Evolutionary conservation across 2,888 invertebrate genomes (phyloP).

Genomic region (Ochropleura leucogaster): DNA sequence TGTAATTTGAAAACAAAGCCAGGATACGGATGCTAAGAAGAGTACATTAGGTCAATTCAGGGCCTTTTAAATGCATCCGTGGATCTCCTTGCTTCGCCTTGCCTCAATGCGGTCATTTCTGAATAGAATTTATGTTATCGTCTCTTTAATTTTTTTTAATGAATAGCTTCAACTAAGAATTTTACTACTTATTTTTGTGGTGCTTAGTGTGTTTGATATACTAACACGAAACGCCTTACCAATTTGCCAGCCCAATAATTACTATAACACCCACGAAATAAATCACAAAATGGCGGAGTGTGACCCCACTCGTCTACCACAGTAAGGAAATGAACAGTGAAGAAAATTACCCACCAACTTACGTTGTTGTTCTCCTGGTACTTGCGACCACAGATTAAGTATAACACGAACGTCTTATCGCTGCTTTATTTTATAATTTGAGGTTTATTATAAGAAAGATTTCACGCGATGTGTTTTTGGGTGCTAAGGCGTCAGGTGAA

Average conservation of each 20-base stretch:
- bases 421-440: conserved; percentile 70
- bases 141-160: neutral
- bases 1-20: too few species aligned
- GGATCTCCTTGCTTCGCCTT: too few species aligned
- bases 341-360: conserved; percentile 74
- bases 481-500: neutral
- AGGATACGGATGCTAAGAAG: too few species aligned
- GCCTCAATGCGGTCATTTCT: too few species aligned
- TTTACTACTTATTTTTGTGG: neutral
- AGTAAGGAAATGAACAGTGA: conserved; percentile 78
- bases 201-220: neutral
- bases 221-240: conserved; percentile 8
- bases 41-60: too few species aligned
- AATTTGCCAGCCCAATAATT: conserved; percentile 39
- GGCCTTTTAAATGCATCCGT: too few species aligned
- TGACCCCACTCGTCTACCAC: conserved; percentile 59
- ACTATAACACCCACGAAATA: conserved; percentile 46
- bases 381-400: conserved; percentile 66
- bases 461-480: conserved; percentile 64
- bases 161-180: neutral
- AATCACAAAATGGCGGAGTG: conserved; percentile 59
- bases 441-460: conserved; percentile 63
- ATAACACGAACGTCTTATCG: conserved; percentile 68
- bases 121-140: too few species aligned
- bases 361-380: conserved; percentile 70